Percentiles rank a stretch among this genome's conserved stretches.
Evolutionary conservation across 2,113 vertebrate species (phyloP).

Genomic region (Tyto alba): DNA sequence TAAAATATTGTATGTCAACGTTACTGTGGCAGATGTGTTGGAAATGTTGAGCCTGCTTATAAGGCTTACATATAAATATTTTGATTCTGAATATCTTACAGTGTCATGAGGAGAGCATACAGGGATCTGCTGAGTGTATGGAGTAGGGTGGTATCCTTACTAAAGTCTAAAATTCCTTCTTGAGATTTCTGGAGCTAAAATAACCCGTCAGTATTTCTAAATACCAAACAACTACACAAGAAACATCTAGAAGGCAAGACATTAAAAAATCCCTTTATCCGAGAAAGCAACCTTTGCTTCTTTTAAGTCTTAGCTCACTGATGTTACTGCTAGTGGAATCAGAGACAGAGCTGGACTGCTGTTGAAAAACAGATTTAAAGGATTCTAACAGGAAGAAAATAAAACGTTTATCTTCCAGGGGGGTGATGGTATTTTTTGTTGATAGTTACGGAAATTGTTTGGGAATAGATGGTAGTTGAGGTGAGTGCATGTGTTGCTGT

Average conservation of each 20-base stretch:
- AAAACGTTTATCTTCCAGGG: background rate
- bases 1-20: background rate
- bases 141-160: background rate
- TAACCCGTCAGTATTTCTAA: background rate
- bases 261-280: slow-evolving; percentile 16
- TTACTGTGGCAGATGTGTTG: background rate
- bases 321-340: background rate
- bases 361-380: background rate
- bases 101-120: background rate
- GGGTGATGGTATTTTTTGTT: background rate
- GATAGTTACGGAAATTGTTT: background rate
- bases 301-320: background rate
- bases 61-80: background rate
- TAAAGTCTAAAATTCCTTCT: background rate
- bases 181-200: background rate
- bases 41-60: background rate
- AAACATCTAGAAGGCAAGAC: background rate
- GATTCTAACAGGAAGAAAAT: background rate
- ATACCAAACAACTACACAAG: background rate
- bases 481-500: background rate
- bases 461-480: background rate
- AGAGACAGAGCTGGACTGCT: background rate
- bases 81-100: background rate
- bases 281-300: background rate
- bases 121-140: background rate